These are phyloP conservation scores for Takifugu ocellatus DNA, from an alignment of 2,797 vertebrate species.

Conservation along the genomic window DNA sequence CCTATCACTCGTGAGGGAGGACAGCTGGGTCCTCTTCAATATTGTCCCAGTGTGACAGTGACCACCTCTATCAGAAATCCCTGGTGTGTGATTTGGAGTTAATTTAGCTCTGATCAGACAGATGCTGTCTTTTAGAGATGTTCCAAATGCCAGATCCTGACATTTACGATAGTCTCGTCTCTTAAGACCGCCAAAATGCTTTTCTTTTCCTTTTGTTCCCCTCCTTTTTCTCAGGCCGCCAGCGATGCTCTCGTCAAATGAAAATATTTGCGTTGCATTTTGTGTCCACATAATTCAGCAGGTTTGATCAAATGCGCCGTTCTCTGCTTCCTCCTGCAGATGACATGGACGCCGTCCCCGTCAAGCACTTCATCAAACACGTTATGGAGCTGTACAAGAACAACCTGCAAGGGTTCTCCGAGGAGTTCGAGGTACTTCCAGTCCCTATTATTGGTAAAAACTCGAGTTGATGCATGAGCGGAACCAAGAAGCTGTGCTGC, in stretches of 20 bases:
- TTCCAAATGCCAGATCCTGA: slow-evolving; percentile 38
- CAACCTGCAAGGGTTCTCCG: slow-evolving; percentile 94
- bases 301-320: neutral
- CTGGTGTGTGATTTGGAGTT: slow-evolving; percentile 58
- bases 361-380: slow-evolving; percentile 96
- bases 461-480: no score
- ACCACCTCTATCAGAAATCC: slow-evolving; percentile 46
- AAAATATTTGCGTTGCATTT: neutral
- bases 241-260: neutral
- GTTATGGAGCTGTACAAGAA: slow-evolving; percentile 93
- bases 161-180: slow-evolving; percentile 18
- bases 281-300: no score
- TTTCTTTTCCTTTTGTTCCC: neutral
- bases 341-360: slow-evolving; percentile 95
- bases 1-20: slow-evolving; percentile 32
- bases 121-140: slow-evolving; percentile 60
- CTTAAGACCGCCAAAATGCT: neutral
- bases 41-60: slow-evolving; percentile 37
- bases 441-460: neutral
- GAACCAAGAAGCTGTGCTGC: no score
- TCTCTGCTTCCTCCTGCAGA: slow-evolving; percentile 73
- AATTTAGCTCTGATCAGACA: slow-evolving; percentile 66
- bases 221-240: neutral
- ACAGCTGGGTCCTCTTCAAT: slow-evolving; percentile 60
- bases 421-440: slow-evolving; percentile 90